A percentile compares a stretch with the other conserved stretches of the same genome.
Evolutionary conservation across 2,888 invertebrate genomes (phyloP).

Genomic region (Anarsia innoxiella): DNA sequence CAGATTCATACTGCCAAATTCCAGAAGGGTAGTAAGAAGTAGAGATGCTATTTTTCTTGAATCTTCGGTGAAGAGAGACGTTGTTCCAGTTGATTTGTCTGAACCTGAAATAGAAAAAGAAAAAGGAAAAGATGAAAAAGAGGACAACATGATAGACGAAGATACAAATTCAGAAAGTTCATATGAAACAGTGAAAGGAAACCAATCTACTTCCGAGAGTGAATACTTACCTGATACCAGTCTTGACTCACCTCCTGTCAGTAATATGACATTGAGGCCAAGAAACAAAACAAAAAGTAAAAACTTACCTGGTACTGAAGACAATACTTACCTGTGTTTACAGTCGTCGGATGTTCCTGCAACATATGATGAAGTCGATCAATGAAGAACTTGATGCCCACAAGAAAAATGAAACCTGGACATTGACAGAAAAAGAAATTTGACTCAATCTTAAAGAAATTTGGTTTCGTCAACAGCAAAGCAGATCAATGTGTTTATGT

Average conservation of each 20-base stretch:
- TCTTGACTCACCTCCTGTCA: background rate
- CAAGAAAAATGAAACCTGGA: background rate
- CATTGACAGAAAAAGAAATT: slow-evolving; percentile 1
- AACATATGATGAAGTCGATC: background rate
- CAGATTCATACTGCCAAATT: slow-evolving; percentile 16
- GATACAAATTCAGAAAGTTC: background rate
- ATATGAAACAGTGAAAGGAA: background rate
- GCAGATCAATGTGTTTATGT: slow-evolving; percentile 11
- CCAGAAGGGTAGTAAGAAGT: background rate
- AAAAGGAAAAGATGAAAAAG: background rate
- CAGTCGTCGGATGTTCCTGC: background rate
- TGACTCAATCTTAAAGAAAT: slow-evolving; percentile 3
- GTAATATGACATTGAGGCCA: background rate
- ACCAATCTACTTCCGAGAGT: background rate
- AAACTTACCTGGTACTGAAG: background rate
- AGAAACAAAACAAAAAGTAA: background rate
- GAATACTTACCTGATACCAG: background rate
- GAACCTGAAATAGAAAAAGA: background rate
- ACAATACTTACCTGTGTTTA: background rate
- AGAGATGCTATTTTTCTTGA: background rate
- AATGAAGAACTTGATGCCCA: background rate
- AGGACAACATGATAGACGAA: background rate
- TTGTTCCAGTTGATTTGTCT: slow-evolving; percentile 2
- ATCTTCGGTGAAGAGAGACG: background rate
- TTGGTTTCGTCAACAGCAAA: slow-evolving; percentile 10